Conservation (phyloP, 2,888 invertebrate genomes). For the Leptopilina syphax region DNA sequence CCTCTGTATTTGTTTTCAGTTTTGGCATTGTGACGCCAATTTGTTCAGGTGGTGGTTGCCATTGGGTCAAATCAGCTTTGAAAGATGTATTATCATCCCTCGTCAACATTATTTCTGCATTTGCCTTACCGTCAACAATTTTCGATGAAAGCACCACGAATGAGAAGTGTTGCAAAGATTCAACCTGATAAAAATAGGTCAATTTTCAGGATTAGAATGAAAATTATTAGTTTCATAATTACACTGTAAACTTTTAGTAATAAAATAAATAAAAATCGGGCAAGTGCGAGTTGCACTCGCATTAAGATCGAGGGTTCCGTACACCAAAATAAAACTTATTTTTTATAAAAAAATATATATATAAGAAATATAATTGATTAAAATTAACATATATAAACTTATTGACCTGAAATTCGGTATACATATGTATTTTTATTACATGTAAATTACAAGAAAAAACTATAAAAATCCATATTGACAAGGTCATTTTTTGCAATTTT, state of each 20-base stretch:
- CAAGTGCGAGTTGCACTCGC: too few species aligned
- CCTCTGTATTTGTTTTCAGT: slow-evolving; percentile 64
- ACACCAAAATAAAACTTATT: too few species aligned
- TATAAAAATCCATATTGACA: too few species aligned
- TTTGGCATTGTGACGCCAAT: slow-evolving; percentile 57
- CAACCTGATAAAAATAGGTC: not conserved
- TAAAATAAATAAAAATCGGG: not conserved
- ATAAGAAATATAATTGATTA: too few species aligned
- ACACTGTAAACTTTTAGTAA: not conserved
- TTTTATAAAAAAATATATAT: too few species aligned
- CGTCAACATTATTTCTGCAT: not conserved
- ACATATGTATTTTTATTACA: too few species aligned
- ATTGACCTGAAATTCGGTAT: too few species aligned
- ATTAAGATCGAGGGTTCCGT: too few species aligned
- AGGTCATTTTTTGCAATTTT: too few species aligned
- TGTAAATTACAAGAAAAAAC: too few species aligned
- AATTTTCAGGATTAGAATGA: not conserved
- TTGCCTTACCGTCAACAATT: not conserved
- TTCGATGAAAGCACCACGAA: not conserved
- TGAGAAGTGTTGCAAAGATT: not conserved
- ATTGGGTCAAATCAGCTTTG: slow-evolving; percentile 59
- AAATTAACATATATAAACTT: too few species aligned
- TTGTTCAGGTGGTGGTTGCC: slow-evolving; percentile 63
- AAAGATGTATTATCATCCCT: not conserved
- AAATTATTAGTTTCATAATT: not conserved